These are phyloP conservation scores for Tenthredo mesomela DNA, from an alignment of 2,888 invertebrate genomes.

Conservation along the genomic window DNA sequence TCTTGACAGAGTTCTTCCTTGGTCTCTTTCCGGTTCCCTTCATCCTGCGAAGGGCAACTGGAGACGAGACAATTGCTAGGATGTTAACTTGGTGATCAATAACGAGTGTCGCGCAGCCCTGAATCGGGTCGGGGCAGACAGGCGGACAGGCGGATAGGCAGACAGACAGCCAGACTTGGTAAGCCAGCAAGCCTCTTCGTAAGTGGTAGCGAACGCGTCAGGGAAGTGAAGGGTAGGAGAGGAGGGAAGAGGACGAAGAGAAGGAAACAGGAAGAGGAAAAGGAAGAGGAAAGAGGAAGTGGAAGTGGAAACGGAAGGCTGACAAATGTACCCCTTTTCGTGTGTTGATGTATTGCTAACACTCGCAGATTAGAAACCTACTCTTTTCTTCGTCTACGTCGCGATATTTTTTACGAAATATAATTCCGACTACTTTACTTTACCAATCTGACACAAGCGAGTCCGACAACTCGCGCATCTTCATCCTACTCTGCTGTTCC, in stretches of 20 bases:
- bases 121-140: constrained; percentile 30
- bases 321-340: constrained; percentile 41
- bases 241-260: not conserved
- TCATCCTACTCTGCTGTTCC: not conserved
- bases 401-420: constrained; percentile 15
- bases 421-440: not conserved
- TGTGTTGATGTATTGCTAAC: constrained; percentile 40
- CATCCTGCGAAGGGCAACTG: constrained; percentile 11
- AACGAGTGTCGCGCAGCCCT: constrained; percentile 21
- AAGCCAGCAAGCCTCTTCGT: not conserved
- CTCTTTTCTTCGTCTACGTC: not conserved
- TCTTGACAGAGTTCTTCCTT: constrained; percentile 27
- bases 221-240: not conserved
- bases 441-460: not conserved
- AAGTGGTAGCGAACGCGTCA: not conserved
- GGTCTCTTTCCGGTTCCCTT: not conserved
- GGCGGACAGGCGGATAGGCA: not conserved
- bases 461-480: not conserved
- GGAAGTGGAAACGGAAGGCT: constrained; percentile 13
- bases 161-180: constrained; percentile 5
- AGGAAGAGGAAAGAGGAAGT: not conserved
- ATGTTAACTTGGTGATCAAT: constrained; percentile 49
- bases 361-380: constrained; percentile 10
- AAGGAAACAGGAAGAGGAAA: not conserved
- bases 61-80: constrained; percentile 44